Conservation (phyloP, 1,140 invertebrate species). For the Drosophila repleta region DNA sequence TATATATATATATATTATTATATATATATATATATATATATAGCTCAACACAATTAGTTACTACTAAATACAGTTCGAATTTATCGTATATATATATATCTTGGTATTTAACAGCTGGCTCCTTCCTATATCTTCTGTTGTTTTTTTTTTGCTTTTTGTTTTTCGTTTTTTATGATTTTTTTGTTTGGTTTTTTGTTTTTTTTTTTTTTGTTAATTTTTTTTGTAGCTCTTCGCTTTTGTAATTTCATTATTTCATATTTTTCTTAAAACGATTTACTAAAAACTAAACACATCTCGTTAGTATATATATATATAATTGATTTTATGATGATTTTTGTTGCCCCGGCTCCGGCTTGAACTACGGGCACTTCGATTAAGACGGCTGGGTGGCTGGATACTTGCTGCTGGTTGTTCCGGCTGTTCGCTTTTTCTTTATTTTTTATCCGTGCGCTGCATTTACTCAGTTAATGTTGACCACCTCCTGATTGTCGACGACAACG, state of each 20-base stretch:
- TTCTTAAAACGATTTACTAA: conserved; percentile 71
- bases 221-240: conserved; percentile 22
- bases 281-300: conserved; percentile 67
- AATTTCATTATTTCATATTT: conserved; percentile 71
- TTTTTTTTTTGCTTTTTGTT: conserved; percentile 1
- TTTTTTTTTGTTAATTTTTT: conserved; percentile 24
- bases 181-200: conserved; percentile 12
- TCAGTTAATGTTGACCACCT: conserved; percentile 75
- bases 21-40: conserved; percentile 34
- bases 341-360: conserved; percentile 17
- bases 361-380: conserved; percentile 1
- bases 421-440: neutral
- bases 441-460: conserved; percentile 47
- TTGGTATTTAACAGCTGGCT: conserved; percentile 34
- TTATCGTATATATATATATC: conserved; percentile 14
- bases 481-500: conserved; percentile 60
- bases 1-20: conserved; percentile 28
- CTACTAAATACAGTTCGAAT: conserved; percentile 61
- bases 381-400: conserved; percentile 33
- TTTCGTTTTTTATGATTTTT: no score
- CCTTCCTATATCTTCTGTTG: neutral
- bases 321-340: conserved; percentile 43
- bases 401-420: conserved; percentile 14
- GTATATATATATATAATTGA: conserved; percentile 58
- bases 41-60: conserved; percentile 42